Conservation (phyloP, 1,140 invertebrate genomes). For the Paramacrobiotus metropolitanus region DNA sequence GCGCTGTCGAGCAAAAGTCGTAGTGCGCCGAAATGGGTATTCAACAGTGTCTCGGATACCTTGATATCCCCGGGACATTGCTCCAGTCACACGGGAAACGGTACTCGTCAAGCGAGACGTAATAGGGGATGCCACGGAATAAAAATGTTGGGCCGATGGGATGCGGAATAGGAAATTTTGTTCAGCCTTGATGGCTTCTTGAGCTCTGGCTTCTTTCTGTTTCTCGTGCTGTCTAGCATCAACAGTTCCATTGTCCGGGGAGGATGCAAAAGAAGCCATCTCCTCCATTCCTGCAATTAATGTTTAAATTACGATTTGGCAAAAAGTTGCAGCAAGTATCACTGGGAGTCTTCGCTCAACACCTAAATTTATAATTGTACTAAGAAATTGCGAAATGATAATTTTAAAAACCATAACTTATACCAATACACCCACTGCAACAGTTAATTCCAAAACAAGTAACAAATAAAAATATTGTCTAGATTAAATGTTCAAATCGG, state of each 20-base stretch:
- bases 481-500: too few species aligned
- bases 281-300: background rate
- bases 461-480: too few species aligned
- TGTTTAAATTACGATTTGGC: too few species aligned
- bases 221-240: background rate
- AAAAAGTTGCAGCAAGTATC: too few species aligned
- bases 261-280: background rate
- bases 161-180: background rate
- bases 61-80: background rate
- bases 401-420: too few species aligned
- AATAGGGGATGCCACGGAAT: background rate
- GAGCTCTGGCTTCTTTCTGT: background rate
- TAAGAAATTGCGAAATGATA: too few species aligned
- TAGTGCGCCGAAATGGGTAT: background rate
- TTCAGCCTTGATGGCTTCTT: background rate
- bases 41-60: background rate
- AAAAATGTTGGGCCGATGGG: background rate
- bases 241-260: background rate
- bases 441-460: too few species aligned
- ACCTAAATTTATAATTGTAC: too few species aligned
- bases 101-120: background rate
- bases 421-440: too few species aligned
- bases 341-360: too few species aligned
- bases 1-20: constrained; percentile 9
- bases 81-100: background rate